Percentiles rank a stretch among this genome's conserved stretches.
phyloP scores from a whole-genome alignment of 2,888 invertebrate species.

The Noctua janthina region DNA sequence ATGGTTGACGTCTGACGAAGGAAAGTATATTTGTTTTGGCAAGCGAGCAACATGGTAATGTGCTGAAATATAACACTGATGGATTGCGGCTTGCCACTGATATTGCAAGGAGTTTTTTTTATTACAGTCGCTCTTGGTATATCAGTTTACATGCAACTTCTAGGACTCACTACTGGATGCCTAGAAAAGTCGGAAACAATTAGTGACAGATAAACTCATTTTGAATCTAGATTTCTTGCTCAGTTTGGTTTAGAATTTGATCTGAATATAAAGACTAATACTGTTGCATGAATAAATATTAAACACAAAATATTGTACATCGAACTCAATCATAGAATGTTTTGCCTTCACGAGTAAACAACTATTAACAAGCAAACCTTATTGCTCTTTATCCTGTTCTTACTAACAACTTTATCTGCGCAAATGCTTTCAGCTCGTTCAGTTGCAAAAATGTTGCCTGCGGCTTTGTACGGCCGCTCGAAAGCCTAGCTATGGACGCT shows the following conservation, averaged over 20 bases:
- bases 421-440: conserved; percentile 59
- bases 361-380: conserved; percentile 48
- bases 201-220: neutral
- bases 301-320: neutral
- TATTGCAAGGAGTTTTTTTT: conserved; percentile 58
- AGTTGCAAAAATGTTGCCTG: conserved; percentile 55
- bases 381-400: conserved; percentile 38
- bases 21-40: conserved; percentile 74
- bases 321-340: neutral
- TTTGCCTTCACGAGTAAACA: conserved; percentile 4
- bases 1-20: conserved; percentile 66
- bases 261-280: neutral
- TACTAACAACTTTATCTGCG: conserved; percentile 49
- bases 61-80: conserved; percentile 71
- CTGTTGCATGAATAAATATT: neutral
- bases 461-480: conserved; percentile 32
- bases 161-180: neutral
- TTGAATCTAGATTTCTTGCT: neutral
- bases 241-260: neutral
- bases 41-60: conserved; percentile 70
- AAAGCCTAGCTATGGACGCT: conserved; percentile 41
- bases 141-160: conserved; percentile 40
- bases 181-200: conserved; percentile 18
- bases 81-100: conserved; percentile 50
- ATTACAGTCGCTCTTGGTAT: conserved; percentile 19